Evolutionary conservation across 2,888 invertebrate species (phyloP).

Genomic region (Melipona beecheii): DNA sequence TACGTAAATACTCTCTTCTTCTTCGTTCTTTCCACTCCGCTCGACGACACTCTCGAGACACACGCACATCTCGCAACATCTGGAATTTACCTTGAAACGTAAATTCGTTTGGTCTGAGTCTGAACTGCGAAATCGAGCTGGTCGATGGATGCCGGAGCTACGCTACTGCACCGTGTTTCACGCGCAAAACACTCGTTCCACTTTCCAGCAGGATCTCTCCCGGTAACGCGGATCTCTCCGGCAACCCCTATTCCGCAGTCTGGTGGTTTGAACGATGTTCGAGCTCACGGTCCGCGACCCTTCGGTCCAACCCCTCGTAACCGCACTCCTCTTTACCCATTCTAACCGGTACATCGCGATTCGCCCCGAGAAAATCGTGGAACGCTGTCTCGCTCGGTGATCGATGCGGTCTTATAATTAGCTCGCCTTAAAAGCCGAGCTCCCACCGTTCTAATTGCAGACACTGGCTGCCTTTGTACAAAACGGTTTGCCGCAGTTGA

Average conservation of each 20-base stretch:
- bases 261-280: conserved; percentile 75
- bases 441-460: conserved; percentile 37
- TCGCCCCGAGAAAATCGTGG: conserved; percentile 42
- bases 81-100: background rate
- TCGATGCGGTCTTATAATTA: conserved; percentile 57
- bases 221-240: conserved; percentile 47
- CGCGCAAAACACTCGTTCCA: conserved; percentile 51
- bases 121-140: background rate
- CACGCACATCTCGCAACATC: background rate
- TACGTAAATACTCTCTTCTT: background rate
- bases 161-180: conserved; percentile 46
- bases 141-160: background rate
- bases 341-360: conserved; percentile 53
- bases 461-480: conserved; percentile 4
- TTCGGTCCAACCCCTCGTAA: conserved; percentile 71
- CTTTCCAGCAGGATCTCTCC: conserved; percentile 38
- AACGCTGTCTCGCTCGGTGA: conserved; percentile 45
- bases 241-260: conserved; percentile 53
- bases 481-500: background rate
- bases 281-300: conserved; percentile 69
- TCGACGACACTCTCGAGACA: background rate
- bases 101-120: too few species aligned
- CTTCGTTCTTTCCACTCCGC: background rate
- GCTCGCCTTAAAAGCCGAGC: conserved; percentile 45
- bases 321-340: conserved; percentile 68